Percentiles rank a stretch among this genome's conserved stretches.
Evolutionary conservation across 2,888 invertebrate genomes (phyloP).

Genomic region (Esperia sulphurella): DNA sequence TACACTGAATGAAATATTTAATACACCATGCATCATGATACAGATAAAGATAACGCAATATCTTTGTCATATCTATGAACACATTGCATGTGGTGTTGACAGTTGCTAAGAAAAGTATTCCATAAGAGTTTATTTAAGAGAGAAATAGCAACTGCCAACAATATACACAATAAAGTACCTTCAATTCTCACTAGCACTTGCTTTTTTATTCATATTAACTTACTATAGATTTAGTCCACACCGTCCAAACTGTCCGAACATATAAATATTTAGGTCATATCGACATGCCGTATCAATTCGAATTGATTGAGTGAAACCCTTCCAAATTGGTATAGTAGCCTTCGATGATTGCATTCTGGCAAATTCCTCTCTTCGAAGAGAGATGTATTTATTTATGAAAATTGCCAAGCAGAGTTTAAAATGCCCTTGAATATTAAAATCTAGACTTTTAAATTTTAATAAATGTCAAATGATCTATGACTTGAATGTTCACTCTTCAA

Average conservation of each 20-base stretch:
- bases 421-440: too few species aligned
- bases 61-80: not conserved
- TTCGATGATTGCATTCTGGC: not conserved
- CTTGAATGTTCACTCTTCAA: too few species aligned
- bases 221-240: slow-evolving; percentile 24
- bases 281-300: slow-evolving; percentile 24
- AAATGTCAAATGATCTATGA: too few species aligned
- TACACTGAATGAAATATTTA: not conserved
- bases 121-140: too few species aligned
- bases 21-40: not conserved
- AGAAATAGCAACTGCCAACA: not conserved
- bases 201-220: slow-evolving; percentile 20
- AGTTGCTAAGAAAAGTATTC: not conserved
- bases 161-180: not conserved
- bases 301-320: slow-evolving; percentile 31
- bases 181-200: slow-evolving; percentile 11
- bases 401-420: too few species aligned
- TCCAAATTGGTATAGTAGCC: not conserved
- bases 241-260: slow-evolving; percentile 17
- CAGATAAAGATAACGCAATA: not conserved
- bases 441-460: too few species aligned
- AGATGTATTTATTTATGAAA: too few species aligned
- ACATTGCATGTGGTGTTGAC: not conserved
- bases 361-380: not conserved
- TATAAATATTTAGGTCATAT: slow-evolving; percentile 41